Evolutionary conservation across 2,113 vertebrate species (phyloP), one percentile per base, ranked within the genome.

Genomic region (Phalacrocorax brasilianus): DNA sequence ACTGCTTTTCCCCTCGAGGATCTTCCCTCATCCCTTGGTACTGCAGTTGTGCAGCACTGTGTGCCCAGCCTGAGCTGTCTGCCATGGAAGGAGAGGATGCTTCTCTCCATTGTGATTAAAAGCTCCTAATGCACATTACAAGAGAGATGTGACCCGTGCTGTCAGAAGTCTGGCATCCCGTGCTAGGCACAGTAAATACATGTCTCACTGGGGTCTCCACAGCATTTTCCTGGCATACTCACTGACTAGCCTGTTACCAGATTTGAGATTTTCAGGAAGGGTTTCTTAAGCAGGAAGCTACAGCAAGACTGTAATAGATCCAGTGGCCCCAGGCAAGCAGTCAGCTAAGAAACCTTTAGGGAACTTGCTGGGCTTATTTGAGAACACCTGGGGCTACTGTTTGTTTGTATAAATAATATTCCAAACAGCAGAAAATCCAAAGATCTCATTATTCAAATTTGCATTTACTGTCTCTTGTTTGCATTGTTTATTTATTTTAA

Each of bases 81-180:
- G 33, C 44, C 23, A 4, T 35, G 30, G 82, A 72, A 86, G 80
- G 44, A 89, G 35, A 93, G 61, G 23, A 87, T 14, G 1, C 53
- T 63, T 56, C 15, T 38, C 14, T 79, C 22, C 11, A 22, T 62
- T 87, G 89, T 70, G 80, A 86, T 91, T 83, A 85, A 53, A 88
- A 61, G 73, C 58, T 91, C 75, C 53, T 85, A 65, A 92, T 33
- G 79, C 80, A 55, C 26, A 45, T 91, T 65, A 52, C 50, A 96
- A 96, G 95, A 58, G 78, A 91, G 85, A 78, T 72, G 79, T 96
- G 85, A 94, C 85, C 82, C 49, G 67, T 76, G 40, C 24, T 96
- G 90, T 95, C 88, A 85, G 30, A 96, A 67, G 35, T 59, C 77
- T 85, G 88, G 24, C 35, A 83, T 47, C 42, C n/a, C 2, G 2